A percentile compares a stretch with the other conserved stretches of the same genome.
Evolutionary conservation across 2,797 vertebrate genomes (phyloP).

Genomic region (Hippopotamyrus pictus): DNA sequence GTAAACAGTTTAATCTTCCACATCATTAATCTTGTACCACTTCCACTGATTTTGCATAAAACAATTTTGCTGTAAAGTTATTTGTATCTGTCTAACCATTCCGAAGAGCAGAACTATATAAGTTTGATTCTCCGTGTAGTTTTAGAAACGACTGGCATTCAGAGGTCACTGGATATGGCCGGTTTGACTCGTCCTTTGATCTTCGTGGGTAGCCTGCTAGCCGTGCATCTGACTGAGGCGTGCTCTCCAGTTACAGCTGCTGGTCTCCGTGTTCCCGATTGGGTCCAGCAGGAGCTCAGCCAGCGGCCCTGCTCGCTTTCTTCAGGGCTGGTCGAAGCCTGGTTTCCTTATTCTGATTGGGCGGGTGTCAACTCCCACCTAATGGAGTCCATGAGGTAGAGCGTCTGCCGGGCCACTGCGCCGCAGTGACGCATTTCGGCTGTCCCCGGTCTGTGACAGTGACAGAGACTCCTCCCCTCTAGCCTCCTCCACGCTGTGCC

Average conservation of each 20-base stretch:
- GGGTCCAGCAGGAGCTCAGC: constrained; percentile 74
- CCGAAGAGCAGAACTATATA: background rate
- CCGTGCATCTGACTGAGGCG: background rate
- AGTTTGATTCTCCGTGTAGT: background rate
- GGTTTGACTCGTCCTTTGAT: background rate
- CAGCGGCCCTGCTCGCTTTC: constrained; percentile 40
- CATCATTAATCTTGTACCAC: background rate
- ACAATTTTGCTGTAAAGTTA: background rate
- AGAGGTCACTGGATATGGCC: background rate
- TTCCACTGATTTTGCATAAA: background rate
- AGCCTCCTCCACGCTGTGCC: constrained; percentile 74
- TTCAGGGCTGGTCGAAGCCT: constrained; percentile 62
- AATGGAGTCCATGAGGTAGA: constrained; percentile 89
- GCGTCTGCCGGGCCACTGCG: background rate
- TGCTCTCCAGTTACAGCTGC: constrained; percentile 28
- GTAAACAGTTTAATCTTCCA: background rate
- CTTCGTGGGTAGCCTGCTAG: background rate
- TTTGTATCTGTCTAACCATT: background rate
- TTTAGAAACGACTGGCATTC: background rate
- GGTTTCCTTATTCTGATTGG: constrained; percentile 78
- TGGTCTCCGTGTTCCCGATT: constrained; percentile 64
- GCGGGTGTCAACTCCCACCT: constrained; percentile 78
- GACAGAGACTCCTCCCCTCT: background rate
- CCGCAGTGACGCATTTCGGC: background rate
- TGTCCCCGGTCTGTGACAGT: background rate